Evolutionary conservation across 1,140 invertebrate genomes (phyloP), one percentile per base, ranked within the genome.

Genomic region (Belonocnema kinseyi): DNA sequence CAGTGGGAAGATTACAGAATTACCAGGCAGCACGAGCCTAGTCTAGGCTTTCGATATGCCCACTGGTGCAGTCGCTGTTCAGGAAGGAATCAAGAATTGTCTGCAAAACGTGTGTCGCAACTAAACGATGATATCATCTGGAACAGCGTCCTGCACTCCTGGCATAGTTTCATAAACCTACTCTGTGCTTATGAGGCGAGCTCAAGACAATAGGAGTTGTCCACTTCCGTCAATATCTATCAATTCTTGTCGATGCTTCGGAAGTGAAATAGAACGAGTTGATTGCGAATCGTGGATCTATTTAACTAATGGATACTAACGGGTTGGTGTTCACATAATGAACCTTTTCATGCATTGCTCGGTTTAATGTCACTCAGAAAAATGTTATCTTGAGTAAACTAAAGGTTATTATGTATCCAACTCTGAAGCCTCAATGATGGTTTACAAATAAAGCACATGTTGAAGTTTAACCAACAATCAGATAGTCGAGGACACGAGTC

Each of bases 111-210:
- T 80, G 84, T 86, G 86, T 86, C 77, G 77, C 82, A 84, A 86
- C 76, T 74, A 26, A n/a, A 5, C 33, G 75, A 78, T 86, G 83
- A 86, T 80, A 83, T 86, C 85, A 86, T 85, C 81, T 79, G 72
- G 85, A 76, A 86, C 85, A 85, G 82, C 77, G 76, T 74, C 77
- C 71, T 79, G 85, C 80, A 83, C 83, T 85, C 79, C 79, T 86
- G 80, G 79, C 85, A 86, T 79, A 86, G 85, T 84, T 86, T 82
- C 79, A 75, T 72, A 33, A 73, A 70, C 50, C 76, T 53, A 54
- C 26, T 75, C 75, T 56, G 50, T 72, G 17, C 77, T 73, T 56
- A n/a, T 56, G 73, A 75, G 76, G 1, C 76, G 76, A 75, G 19
- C 58, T 77, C 61, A 50, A 76, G 73, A 85, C 85, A 85, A 85